phyloP scores from a whole-genome alignment of 2,888 invertebrate genomes.

The Cerastoderma edule region DNA sequence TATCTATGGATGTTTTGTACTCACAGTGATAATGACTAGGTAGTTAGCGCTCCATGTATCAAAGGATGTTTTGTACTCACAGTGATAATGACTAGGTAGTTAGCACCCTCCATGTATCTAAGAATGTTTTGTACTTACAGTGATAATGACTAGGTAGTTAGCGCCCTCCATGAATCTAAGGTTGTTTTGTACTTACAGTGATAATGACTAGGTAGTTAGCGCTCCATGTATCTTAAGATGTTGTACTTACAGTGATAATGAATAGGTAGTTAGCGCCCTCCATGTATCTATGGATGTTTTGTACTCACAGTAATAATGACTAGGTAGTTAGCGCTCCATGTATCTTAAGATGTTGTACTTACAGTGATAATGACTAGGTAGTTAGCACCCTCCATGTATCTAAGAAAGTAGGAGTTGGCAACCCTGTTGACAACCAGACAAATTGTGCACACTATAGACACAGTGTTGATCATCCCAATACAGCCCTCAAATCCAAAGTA shows the following conservation, averaged over 20 bases:
- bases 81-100: no score
- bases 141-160: conserved; percentile 70
- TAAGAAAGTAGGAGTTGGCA: conserved; percentile 63
- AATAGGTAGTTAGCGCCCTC: conserved; percentile 74
- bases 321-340: no score
- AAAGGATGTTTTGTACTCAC: no score
- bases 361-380: conserved; percentile 71
- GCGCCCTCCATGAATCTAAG: conserved; percentile 71
- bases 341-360: no score
- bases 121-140: no score
- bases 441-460: conserved; percentile 60
- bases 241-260: conserved; percentile 68
- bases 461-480: conserved; percentile 46
- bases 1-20: no score
- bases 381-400: conserved; percentile 73
- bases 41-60: conserved; percentile 73
- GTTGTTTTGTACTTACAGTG: no score
- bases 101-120: no score
- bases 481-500: conserved; percentile 60
- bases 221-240: no score
- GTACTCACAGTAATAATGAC: no score
- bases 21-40: conserved; percentile 68
- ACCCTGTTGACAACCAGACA: conserved; percentile 59
- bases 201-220: conserved; percentile 57
- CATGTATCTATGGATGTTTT: conserved; percentile 66